Base-by-base conservation (phyloP, 35 echinoderm and acorn worm species). In the Apostichopus parvimensis region DNA sequence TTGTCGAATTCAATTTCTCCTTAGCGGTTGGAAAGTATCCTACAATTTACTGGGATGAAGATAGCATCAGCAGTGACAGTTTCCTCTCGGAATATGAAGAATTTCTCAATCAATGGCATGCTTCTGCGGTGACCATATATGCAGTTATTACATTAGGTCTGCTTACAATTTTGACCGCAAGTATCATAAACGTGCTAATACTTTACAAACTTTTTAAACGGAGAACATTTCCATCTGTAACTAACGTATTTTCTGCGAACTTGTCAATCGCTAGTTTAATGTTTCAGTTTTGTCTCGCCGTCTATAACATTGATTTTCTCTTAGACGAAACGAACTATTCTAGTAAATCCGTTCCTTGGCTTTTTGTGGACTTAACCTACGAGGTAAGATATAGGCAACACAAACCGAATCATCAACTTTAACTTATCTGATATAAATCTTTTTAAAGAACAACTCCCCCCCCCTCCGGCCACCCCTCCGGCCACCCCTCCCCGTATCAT, bases 311-410 rank as follows among this genome's bases (percentile, higher is more conserved):
- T 54, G 45, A 53, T 45, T 13, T 18, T 82, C 34, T 14, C 54
- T 55, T 45, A 53, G 8, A 55, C 54, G 45, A 17, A 53, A 13
- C 79, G 18, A 55, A 55, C 45, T 17, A 53, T 55, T n/a, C 8
- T 11, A n/a, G n/a, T n/a, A 56, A 56, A 4, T 17, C 14, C 45
- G 34, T 53, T 8, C 18, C 4, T 17, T 11, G 24, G 2, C 7
- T 82, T 45, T 2, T 82, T 18, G 5, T 82, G 34, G 55, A 82
- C 9, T 57, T 34, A 12, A 56, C 55, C 7, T 82, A 56, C 79
- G 6, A 55, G 79, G 79, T 82, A 82, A 55, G 79, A 45, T 82
- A 82, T 54, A 82, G 64, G 18, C 64, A 68, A 68, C 62, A 66
- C 5, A 11, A 9, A 68, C 6, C 4, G 9, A 68, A 68, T 18